These are phyloP conservation scores for Chaetodon auriga DNA, from an alignment of 2,113 vertebrate genomes.

Conservation along the genomic window DNA sequence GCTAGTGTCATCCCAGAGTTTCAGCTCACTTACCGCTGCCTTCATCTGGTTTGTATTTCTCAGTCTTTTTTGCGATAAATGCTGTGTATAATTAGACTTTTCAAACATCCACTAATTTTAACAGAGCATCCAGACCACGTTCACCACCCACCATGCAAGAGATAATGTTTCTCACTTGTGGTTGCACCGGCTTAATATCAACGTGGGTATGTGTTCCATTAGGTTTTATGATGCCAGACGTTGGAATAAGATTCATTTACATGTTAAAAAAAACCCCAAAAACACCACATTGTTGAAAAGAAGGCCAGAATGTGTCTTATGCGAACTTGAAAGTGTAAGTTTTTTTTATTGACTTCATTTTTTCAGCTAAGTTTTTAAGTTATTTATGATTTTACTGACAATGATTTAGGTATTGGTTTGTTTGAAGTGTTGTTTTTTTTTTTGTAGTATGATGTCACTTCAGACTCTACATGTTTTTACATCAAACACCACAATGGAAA, in stretches of 20 bases:
- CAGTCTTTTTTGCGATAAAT: neutral
- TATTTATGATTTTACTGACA: neutral
- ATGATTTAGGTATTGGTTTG: neutral
- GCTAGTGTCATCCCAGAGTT: constrained; percentile 15
- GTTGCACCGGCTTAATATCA: neutral
- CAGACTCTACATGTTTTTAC: neutral
- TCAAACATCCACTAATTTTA: neutral
- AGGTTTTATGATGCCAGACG: neutral
- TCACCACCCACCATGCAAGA: constrained; percentile 1
- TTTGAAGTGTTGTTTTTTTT: no score
- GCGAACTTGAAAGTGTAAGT: neutral
- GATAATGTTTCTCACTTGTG: neutral
- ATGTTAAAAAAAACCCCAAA: neutral
- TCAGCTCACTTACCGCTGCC: constrained; percentile 11
- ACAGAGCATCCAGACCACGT: neutral
- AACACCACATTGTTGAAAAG: neutral
- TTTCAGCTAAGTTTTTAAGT: no score
- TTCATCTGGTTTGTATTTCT: constrained; percentile 7
- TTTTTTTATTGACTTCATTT: neutral
- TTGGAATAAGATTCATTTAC: neutral
- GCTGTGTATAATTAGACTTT: neutral
- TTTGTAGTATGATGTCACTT: no score
- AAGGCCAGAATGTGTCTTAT: neutral
- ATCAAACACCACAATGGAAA: neutral
- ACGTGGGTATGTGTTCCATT: neutral